Evolutionary conservation across 2,888 invertebrate species (phyloP).

Genomic region (Dugesia japonica): DNA sequence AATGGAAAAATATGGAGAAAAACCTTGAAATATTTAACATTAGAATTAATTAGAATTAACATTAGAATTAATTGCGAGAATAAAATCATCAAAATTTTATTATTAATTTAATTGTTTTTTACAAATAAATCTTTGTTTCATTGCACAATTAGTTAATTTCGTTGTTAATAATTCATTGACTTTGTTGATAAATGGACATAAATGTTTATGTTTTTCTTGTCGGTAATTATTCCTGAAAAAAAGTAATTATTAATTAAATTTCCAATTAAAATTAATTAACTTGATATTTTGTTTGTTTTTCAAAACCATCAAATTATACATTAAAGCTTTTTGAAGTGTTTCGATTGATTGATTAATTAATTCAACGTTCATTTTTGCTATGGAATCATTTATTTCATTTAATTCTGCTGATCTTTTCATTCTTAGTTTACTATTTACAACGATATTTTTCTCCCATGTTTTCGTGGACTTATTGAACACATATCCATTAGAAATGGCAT

Average conservation of each 20-base stretch:
- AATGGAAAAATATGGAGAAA: too few relatives aligned
- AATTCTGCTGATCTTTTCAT: background rate
- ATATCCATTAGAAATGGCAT: background rate
- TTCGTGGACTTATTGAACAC: background rate
- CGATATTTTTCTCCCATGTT: background rate
- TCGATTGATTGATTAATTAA: background rate
- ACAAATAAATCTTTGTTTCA: conserved; percentile 14
- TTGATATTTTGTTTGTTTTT: background rate
- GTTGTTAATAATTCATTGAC: background rate
- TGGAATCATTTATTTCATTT: background rate
- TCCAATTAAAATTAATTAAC: too few relatives aligned
- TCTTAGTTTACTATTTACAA: background rate
- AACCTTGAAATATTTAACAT: too few relatives aligned
- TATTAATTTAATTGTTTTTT: conserved; percentile 2
- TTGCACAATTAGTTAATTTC: background rate
- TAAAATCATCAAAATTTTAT: background rate
- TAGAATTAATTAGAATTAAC: too few relatives aligned
- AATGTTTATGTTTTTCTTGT: background rate
- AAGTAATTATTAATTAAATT: too few relatives aligned
- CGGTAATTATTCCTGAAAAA: too few relatives aligned
- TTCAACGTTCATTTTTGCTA: background rate
- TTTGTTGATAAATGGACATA: conserved; percentile 1
- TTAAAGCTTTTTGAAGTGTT: background rate
- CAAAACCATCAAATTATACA: background rate
- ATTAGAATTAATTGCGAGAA: too few relatives aligned